Evolutionary conservation across 2,113 vertebrate genomes (phyloP).

Genomic region (Indicator maculatus): DNA sequence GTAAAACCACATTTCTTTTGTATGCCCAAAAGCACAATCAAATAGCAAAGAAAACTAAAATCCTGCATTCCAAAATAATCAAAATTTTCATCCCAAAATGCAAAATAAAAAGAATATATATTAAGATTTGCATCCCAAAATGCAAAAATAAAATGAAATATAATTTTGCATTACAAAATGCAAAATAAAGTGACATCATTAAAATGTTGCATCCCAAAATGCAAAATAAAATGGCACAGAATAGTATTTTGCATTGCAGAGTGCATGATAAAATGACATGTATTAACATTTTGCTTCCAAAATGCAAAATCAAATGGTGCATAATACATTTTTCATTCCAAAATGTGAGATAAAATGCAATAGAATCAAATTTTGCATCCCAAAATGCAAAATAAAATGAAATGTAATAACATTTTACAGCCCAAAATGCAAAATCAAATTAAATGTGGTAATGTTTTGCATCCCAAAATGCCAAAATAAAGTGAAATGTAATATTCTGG

Average conservation of each 20-base stretch:
- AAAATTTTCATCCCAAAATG: neutral
- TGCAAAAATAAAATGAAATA: neutral
- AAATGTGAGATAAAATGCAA: neutral
- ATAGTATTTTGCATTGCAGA: neutral
- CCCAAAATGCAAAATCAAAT: neutral
- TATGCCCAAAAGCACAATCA: neutral
- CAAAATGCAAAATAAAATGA: neutral
- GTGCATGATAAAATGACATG: neutral
- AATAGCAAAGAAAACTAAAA: neutral
- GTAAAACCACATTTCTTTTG: neutral
- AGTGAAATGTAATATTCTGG: neutral
- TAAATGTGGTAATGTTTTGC: too few species aligned
- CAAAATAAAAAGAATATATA: neutral
- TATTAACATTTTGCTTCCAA: too few species aligned
- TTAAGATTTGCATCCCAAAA: neutral
- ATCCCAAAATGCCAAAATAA: neutral
- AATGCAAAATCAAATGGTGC: neutral
- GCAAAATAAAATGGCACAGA: neutral
- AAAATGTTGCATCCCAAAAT: neutral
- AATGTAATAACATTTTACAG: neutral
- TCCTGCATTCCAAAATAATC: too few species aligned
- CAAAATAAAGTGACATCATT: neutral
- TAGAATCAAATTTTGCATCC: neutral
- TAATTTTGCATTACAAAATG: neutral
- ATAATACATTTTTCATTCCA: too few species aligned